Evolutionary conservation across 2,113 vertebrate species (phyloP).

Genomic region (Amblyopsis rosae): DNA sequence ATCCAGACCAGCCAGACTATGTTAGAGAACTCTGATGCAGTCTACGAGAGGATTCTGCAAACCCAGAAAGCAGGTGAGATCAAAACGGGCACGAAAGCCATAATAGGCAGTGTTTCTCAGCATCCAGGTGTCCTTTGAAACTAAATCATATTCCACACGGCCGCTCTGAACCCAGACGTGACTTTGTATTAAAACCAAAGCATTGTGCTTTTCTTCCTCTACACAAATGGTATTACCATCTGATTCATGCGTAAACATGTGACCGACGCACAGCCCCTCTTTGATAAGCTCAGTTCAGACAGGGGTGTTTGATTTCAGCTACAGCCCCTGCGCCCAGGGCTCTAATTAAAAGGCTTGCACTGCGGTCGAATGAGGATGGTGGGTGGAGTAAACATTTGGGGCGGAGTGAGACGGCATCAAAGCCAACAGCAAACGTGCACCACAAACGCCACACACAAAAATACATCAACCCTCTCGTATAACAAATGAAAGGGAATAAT

Average conservation of each 20-base stretch:
- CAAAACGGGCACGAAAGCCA: background rate
- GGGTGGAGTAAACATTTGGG: slow-evolving; percentile 24
- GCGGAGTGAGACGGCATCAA: slow-evolving; percentile 9
- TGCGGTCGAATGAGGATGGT: slow-evolving; percentile 15
- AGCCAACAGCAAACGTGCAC: slow-evolving; percentile 19
- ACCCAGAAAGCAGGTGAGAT: slow-evolving; percentile 86
- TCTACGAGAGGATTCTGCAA: slow-evolving; percentile 90
- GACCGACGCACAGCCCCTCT: slow-evolving; percentile 12
- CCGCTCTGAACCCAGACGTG: slow-evolving; percentile 30
- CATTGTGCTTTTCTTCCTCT: slow-evolving; percentile 32
- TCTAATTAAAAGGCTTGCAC: slow-evolving; percentile 29
- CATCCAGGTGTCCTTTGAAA: background rate
- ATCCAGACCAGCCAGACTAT: slow-evolving; percentile 89
- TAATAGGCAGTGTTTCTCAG: slow-evolving; percentile 6
- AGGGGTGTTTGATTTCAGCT: slow-evolving; percentile 28
- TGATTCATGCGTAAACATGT: slow-evolving; percentile 28
- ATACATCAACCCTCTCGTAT: background rate
- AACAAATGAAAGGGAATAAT: slow-evolving; percentile 8
- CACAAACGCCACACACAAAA: background rate
- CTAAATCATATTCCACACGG: background rate
- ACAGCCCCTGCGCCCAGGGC: slow-evolving; percentile 10
- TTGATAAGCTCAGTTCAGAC: slow-evolving; percentile 31
- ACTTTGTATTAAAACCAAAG: slow-evolving; percentile 7
- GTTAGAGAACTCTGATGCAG: slow-evolving; percentile 85
- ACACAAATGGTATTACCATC: slow-evolving; percentile 32